Conservation (phyloP, 2,888 invertebrate genomes). For the Mesoligia furuncula region DNA sequence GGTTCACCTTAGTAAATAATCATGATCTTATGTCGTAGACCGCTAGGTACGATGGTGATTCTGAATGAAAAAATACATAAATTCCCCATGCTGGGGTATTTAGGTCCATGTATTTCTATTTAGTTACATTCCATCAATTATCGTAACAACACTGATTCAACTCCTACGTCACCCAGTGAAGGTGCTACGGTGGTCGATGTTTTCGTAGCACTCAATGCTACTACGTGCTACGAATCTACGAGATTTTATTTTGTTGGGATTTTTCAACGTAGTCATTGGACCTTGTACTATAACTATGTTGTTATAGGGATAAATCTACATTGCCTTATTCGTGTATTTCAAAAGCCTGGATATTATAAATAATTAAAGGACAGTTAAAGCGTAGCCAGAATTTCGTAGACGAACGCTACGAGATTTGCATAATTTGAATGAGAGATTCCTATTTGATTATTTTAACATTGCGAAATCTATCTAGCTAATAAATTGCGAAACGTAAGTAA, state of each 20-base stretch:
- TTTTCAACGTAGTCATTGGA: neutral
- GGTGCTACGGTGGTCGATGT: slow-evolving; percentile 30
- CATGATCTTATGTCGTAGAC: slow-evolving; percentile 1
- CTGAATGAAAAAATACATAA: neutral
- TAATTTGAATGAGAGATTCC: neutral
- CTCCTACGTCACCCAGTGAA: neutral
- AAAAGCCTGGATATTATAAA: neutral
- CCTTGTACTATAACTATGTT: neutral
- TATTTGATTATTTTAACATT: neutral
- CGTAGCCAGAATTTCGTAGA: neutral
- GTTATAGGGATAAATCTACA: neutral
- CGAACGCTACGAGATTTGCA: slow-evolving; percentile 7
- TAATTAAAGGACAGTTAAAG: neutral
- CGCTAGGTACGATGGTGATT: neutral
- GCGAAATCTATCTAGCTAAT: neutral
- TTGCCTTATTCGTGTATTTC: neutral
- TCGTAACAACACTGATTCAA: neutral
- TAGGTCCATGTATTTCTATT: neutral
- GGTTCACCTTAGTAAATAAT: neutral
- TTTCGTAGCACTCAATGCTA: slow-evolving; percentile 36
- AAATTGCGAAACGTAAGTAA: neutral
- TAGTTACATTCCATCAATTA: neutral
- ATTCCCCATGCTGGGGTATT: neutral
- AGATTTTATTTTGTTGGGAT: neutral
- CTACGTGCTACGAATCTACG: slow-evolving; percentile 48